These are phyloP conservation scores for Steatornis caripensis DNA, from an alignment of 2,113 vertebrate species.

Conservation along the genomic window DNA sequence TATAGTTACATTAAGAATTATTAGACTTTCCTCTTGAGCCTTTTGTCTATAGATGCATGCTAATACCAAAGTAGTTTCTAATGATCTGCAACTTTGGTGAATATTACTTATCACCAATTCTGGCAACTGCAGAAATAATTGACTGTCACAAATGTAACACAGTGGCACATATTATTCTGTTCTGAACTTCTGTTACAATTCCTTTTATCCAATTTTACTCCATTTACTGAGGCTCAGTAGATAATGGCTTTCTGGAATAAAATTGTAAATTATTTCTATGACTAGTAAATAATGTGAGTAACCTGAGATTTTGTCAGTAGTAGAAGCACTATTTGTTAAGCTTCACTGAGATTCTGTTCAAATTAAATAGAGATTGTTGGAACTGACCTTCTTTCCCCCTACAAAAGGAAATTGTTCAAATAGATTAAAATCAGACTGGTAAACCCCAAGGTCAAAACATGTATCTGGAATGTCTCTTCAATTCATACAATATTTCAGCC, in stretches of 20 bases:
- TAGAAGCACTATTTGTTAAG: neutral
- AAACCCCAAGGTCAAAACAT: neutral
- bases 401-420: neutral
- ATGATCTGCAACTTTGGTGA: neutral
- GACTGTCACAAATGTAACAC: neutral
- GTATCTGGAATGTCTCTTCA: neutral
- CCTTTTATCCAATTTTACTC: neutral
- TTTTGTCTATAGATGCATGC: neutral
- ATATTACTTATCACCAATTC: neutral
- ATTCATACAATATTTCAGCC: neutral
- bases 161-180: neutral
- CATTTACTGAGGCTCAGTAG: neutral
- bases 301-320: neutral
- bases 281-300: neutral
- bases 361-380: neutral
- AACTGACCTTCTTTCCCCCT: neutral
- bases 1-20: neutral
- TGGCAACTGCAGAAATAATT: neutral
- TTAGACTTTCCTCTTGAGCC: neutral
- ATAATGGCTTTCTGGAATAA: neutral
- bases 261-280: neutral
- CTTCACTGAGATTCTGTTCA: neutral
- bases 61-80: neutral
- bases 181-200: slow-evolving; percentile 6
- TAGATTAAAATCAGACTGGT: neutral